These are phyloP conservation scores for Crotalus tigris DNA, from an alignment of 2,113 vertebrate species.

Conservation along the genomic window DNA sequence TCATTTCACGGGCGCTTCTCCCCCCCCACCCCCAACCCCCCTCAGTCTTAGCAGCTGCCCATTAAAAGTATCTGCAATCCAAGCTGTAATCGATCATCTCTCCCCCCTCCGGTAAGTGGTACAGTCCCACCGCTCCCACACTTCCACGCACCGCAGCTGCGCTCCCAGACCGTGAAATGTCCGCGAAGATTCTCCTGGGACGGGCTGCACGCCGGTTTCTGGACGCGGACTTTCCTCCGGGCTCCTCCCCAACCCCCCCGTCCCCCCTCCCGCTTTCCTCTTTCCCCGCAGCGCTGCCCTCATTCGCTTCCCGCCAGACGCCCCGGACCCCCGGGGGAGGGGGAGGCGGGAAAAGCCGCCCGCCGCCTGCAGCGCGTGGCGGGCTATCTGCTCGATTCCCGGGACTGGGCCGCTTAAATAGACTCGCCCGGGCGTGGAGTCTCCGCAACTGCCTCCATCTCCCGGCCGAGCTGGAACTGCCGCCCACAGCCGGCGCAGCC, in stretches of 20 bases:
- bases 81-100: background rate
- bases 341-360: background rate
- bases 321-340: background rate
- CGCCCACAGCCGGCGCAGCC: background rate
- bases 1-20: background rate
- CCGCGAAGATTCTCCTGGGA: background rate
- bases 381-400: background rate
- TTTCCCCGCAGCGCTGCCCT: background rate
- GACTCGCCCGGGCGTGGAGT: background rate
- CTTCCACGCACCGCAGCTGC: background rate
- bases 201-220: background rate
- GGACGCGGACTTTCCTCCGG: background rate
- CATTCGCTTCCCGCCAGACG: background rate
- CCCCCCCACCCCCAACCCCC: background rate
- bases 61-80: background rate
- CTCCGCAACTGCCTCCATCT: background rate
- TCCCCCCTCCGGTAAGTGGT: background rate
- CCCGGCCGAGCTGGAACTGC: background rate
- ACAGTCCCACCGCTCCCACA: background rate
- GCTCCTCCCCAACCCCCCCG: background rate
- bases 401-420: background rate
- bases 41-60: background rate
- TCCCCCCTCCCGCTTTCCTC: background rate
- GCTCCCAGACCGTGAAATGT: background rate
- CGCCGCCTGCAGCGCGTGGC: background rate